phyloP scores from a whole-genome alignment of 2,113 vertebrate species.

The Callipepla californica region DNA sequence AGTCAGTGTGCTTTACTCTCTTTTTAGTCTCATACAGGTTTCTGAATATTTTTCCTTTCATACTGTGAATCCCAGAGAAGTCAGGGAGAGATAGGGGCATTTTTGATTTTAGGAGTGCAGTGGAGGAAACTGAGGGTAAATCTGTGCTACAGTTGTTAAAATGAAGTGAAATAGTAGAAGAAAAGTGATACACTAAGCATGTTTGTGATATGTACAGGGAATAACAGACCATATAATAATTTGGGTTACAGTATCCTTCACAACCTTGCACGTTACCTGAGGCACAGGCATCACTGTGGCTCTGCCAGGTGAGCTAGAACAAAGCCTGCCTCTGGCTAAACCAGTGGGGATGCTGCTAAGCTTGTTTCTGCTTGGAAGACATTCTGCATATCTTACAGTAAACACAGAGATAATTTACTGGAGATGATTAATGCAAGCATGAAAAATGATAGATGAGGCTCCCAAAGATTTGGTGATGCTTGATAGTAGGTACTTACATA shows the following conservation, averaged over 20 bases:
- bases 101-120: background rate
- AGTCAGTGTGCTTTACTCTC: background rate
- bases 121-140: background rate
- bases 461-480: background rate
- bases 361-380: constrained; percentile 1
- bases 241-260: constrained; percentile 6
- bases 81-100: background rate
- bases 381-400: constrained; percentile 13
- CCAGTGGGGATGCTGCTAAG: background rate
- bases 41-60: background rate
- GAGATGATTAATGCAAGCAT: background rate
- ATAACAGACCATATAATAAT: background rate
- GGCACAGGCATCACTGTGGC: background rate
- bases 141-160: background rate
- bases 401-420: constrained; percentile 19
- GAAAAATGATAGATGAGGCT: constrained; percentile 16
- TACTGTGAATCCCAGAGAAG: background rate
- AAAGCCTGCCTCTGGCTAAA: constrained; percentile 52
- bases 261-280: background rate
- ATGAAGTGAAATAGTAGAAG: background rate
- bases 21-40: background rate
- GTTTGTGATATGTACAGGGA: background rate
- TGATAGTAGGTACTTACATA: background rate
- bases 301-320: constrained; percentile 56
- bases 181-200: background rate